Percentiles rank a stretch among this genome's conserved stretches.
Conservation (phyloP, 2,113 vertebrate genomes). For the Oxyura jamaicensis region DNA sequence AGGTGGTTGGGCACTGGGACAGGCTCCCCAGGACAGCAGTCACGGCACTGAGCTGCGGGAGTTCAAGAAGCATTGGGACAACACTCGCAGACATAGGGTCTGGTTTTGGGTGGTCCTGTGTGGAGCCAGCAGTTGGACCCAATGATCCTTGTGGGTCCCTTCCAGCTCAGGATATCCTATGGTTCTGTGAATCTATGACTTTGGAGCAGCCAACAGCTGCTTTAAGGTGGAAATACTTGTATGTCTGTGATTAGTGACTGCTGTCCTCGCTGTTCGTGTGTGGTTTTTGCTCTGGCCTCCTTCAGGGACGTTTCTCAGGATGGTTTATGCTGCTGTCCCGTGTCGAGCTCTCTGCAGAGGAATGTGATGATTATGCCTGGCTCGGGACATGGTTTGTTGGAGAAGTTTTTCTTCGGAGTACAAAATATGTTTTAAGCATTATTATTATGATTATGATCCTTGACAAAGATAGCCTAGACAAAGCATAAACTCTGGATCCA, state of each 20-base stretch:
- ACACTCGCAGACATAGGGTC: neutral
- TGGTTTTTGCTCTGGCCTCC: neutral
- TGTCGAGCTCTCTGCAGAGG: neutral
- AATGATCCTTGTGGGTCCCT: too few relatives aligned
- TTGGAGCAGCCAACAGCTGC: neutral
- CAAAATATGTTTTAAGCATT: neutral
- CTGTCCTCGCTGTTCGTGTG: neutral
- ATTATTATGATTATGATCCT: neutral
- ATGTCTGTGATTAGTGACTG: neutral
- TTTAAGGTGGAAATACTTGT: neutral
- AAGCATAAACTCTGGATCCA: constrained; percentile 43
- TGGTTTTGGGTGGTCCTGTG: neutral
- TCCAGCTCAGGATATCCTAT: too few relatives aligned
- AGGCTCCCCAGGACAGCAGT: neutral
- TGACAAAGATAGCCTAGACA: constrained; percentile 54
- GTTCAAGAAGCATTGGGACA: neutral
- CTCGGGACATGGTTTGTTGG: neutral
- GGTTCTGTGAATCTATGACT: neutral
- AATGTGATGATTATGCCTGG: constrained; percentile 10
- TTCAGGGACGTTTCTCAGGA: neutral
- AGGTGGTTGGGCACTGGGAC: neutral
- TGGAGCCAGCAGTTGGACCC: too few relatives aligned
- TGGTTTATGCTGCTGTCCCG: neutral
- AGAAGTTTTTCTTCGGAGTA: constrained; percentile 10
- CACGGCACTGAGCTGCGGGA: neutral